A percentile compares a stretch with the other conserved stretches of the same genome.
Evolutionary conservation across 1,140 invertebrate genomes (phyloP).

Genomic region (Calliphora vicina): DNA sequence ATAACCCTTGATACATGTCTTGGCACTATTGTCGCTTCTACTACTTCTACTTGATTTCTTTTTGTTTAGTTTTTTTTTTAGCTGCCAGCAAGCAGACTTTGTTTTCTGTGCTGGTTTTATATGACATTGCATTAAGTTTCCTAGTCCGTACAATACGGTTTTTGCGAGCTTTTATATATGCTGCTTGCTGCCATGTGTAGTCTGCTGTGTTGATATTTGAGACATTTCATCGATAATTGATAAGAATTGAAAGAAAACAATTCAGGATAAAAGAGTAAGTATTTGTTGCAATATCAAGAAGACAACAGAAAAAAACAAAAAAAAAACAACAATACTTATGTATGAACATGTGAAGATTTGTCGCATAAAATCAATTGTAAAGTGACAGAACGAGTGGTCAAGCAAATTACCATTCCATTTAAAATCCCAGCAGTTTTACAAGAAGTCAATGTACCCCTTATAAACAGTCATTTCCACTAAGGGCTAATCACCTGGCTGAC

Average conservation of each 20-base stretch:
- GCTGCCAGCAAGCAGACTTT: neutral
- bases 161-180: neutral
- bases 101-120: neutral
- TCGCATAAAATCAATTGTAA: neutral
- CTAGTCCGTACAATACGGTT: neutral
- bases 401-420: too few relatives aligned
- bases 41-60: neutral
- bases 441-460: too few relatives aligned
- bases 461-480: too few relatives aligned
- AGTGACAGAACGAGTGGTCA: neutral
- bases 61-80: neutral
- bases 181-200: neutral
- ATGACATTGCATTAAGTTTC: neutral
- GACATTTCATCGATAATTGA: neutral
- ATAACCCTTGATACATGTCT: neutral
- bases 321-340: neutral
- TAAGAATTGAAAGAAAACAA: neutral
- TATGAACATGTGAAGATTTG: neutral
- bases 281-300: slow-evolving; percentile 1
- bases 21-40: neutral
- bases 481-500: too few relatives aligned
- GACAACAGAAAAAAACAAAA: neutral
- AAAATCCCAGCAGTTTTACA: too few relatives aligned
- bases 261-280: neutral
- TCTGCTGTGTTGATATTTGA: neutral